Evolutionary conservation across 2,797 vertebrate species (phyloP).

Genomic region (Myotis vivesi): DNA sequence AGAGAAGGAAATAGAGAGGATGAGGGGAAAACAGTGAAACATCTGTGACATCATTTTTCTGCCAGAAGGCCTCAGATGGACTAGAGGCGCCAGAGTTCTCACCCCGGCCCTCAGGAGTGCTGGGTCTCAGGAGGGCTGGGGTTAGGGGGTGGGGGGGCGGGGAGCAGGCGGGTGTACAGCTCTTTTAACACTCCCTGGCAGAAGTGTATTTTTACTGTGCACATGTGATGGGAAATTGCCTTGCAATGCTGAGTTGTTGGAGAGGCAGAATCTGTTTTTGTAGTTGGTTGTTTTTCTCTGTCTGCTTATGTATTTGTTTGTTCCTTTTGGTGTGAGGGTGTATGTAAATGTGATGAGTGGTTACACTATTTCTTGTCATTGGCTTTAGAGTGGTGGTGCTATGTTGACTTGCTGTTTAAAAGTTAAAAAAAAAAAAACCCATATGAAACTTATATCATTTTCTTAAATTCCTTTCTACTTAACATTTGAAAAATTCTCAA

Average conservation of each 20-base stretch:
- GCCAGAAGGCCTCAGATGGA: constrained; percentile 64
- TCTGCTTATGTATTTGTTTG: constrained; percentile 22
- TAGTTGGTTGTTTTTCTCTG: not conserved
- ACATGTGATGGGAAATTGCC: not conserved
- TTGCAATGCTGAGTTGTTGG: not conserved
- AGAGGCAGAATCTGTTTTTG: not conserved
- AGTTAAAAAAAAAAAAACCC: constrained; percentile 39
- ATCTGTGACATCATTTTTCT: constrained; percentile 62
- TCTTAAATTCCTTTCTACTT: constrained; percentile 31
- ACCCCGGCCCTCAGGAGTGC: not conserved
- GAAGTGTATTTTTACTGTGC: not conserved
- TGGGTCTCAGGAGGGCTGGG: not conserved
- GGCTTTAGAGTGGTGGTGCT: not conserved
- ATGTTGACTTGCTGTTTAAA: constrained; percentile 30
- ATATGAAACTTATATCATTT: constrained; percentile 49
- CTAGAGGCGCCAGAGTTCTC: constrained; percentile 64
- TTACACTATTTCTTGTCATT: constrained; percentile 12
- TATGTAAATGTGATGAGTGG: constrained; percentile 4
- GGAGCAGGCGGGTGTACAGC: no score
- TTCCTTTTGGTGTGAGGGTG: not conserved
- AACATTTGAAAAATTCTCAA: constrained; percentile 5
- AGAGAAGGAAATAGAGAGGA: not conserved
- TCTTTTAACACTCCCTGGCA: not conserved
- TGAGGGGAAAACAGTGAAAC: not conserved
- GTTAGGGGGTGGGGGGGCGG: fast-evolving